These are phyloP conservation scores for Electrophaes corylata DNA, from an alignment of 2,888 invertebrate genomes.

Conservation along the genomic window DNA sequence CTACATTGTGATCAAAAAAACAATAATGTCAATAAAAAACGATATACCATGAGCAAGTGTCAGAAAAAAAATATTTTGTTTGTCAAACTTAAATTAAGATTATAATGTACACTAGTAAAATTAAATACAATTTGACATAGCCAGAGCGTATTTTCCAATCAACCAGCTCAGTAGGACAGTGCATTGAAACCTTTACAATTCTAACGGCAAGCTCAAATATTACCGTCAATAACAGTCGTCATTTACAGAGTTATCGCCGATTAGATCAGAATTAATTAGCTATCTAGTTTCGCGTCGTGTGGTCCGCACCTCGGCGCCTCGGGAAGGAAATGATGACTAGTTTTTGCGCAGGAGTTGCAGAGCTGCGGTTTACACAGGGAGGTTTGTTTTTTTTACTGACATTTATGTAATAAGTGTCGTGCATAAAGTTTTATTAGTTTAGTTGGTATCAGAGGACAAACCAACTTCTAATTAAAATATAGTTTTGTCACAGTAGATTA, in stretches of 20 bases:
- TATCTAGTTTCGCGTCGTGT: constrained; percentile 40
- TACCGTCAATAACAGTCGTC: constrained; percentile 1
- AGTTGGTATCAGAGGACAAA: too few species aligned
- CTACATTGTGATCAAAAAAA: not conserved
- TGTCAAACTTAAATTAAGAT: too few species aligned
- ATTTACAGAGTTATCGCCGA: constrained; percentile 7
- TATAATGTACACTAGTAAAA: too few species aligned
- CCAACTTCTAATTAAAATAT: too few species aligned
- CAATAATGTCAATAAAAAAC: too few species aligned
- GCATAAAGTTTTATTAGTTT: not conserved
- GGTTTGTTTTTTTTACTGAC: not conserved
- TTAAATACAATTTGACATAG: too few species aligned
- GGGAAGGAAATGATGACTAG: constrained; percentile 22
- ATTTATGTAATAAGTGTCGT: not conserved
- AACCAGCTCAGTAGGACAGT: not conserved
- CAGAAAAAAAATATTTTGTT: too few species aligned
- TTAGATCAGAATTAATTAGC: constrained; percentile 1
- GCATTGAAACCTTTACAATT: not conserved
- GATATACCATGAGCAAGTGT: too few species aligned
- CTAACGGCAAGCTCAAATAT: constrained; percentile 3
- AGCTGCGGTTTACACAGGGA: constrained; percentile 16
- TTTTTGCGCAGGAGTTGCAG: constrained; percentile 32
- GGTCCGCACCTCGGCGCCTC: constrained; percentile 36
- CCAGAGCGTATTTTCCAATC: not conserved
- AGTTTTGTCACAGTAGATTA: too few species aligned